Evolutionary conservation across 2,797 vertebrate species (phyloP).

Genomic region (Antennarius maculatus): DNA sequence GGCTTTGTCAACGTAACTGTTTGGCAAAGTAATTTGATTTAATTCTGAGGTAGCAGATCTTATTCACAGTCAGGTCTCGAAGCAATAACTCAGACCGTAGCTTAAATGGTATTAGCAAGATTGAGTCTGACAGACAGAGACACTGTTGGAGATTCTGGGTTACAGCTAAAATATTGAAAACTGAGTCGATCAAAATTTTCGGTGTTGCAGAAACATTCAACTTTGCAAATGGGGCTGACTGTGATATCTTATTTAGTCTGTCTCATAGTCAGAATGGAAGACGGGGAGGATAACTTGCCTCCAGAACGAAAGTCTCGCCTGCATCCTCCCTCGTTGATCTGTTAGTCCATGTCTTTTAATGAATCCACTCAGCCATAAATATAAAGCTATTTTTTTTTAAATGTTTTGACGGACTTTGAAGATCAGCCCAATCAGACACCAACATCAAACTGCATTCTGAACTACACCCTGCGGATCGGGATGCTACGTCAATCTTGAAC

Average conservation of each 20-base stretch:
- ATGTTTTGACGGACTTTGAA: slow-evolving; percentile 55
- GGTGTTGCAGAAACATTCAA: slow-evolving; percentile 16
- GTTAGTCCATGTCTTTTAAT: slow-evolving; percentile 58
- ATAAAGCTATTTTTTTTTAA: slow-evolving; percentile 54
- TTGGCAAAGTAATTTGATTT: slow-evolving; percentile 3
- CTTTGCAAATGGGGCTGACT: slow-evolving; percentile 31
- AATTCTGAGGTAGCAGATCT: slow-evolving; percentile 1
- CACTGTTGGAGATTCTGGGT: slow-evolving; percentile 30
- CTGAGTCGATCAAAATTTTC: slow-evolving; percentile 47
- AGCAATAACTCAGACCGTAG: neutral
- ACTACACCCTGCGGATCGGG: slow-evolving; percentile 17
- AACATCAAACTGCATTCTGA: slow-evolving; percentile 40
- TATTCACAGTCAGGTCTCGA: slow-evolving; percentile 3
- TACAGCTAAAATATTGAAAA: slow-evolving; percentile 63
- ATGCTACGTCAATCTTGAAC: slow-evolving; percentile 32
- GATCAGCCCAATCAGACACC: slow-evolving; percentile 31
- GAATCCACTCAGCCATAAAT: slow-evolving; percentile 43
- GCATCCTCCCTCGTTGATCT: slow-evolving; percentile 53
- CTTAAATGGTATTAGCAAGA: slow-evolving; percentile 29
- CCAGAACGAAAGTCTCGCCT: slow-evolving; percentile 52
- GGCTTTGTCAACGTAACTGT: neutral
- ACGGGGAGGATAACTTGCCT: slow-evolving; percentile 44
- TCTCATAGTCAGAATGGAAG: slow-evolving; percentile 45
- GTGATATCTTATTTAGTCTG: slow-evolving; percentile 57
- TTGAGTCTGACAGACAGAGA: slow-evolving; percentile 38